These are phyloP conservation scores for Alosa alosa DNA, from an alignment of 2,113 vertebrate species.

Conservation along the genomic window DNA sequence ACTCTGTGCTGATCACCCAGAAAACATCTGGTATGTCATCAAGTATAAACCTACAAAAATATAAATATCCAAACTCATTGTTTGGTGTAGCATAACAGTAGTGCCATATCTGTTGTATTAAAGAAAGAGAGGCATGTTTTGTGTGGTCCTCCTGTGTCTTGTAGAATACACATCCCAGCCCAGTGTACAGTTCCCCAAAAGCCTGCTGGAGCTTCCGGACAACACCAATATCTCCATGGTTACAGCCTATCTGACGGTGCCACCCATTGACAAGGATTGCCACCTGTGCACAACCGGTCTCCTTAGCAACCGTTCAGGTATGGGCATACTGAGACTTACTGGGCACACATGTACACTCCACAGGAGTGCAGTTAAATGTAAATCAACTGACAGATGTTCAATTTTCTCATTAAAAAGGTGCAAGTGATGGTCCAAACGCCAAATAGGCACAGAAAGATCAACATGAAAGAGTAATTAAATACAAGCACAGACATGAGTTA, in stretches of 20 bases:
- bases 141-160: slow-evolving; percentile 33
- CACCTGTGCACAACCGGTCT: slow-evolving; percentile 79
- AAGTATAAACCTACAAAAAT: not conserved
- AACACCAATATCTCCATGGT: slow-evolving; percentile 77
- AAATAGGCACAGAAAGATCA: too few species aligned
- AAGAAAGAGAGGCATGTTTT: not conserved
- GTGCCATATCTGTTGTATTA: not conserved
- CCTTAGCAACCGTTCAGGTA: slow-evolving; percentile 82
- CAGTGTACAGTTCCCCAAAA: slow-evolving; percentile 85
- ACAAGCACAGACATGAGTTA: not conserved
- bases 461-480: too few species aligned
- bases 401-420: not conserved
- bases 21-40: slow-evolving; percentile 82
- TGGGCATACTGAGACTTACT: not conserved
- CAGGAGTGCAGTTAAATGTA: not conserved
- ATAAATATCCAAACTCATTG: not conserved
- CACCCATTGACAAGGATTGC: slow-evolving; percentile 78
- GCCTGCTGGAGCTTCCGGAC: slow-evolving; percentile 75
- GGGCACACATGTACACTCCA: not conserved
- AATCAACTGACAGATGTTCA: not conserved
- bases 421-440: not conserved
- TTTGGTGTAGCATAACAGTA: not conserved
- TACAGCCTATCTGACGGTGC: slow-evolving; percentile 84
- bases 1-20: slow-evolving; percentile 86
- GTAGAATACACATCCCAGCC: slow-evolving; percentile 86